Base-by-base conservation (phyloP, 2,113 vertebrate species). In the Athene noctua region DNA sequence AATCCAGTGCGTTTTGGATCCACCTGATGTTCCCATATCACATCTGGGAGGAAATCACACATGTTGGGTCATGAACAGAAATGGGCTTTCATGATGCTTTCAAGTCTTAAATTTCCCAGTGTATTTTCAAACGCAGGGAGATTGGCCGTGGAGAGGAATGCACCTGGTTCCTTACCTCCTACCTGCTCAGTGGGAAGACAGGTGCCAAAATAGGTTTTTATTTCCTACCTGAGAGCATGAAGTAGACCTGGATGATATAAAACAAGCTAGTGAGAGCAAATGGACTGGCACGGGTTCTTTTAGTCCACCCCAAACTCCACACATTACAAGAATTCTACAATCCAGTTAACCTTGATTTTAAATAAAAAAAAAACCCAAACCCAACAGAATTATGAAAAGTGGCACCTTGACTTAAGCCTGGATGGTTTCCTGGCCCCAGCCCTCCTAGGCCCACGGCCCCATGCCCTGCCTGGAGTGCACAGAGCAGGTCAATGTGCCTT, bases 1-100 rank as follows among this genome's bases (percentile, higher is more conserved):
- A 91, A 34, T 30, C 34, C 21, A 75, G 54, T 4, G 9, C 2
- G 1, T 6, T 70, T 36, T 68, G 26, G 57, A 75, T 40, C 32
- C 23, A 30, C 10, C 0, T 1, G 10, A 38, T 44, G 59, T 19
- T 54, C n/a, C 46, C 0, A 0, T 25, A n/a, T 40, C 13, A 5
- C 1, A 0, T 16, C 38, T 44, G 20, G 9, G 67, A 65, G 22
- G 29, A 52, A 75, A 82, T 44, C 13, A 5, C 0, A 1, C 26
- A 30, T 0, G 0, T 20, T 47, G 21, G 42, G n/a, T 67, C 23
- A 23, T 4, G 15, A 88, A 32, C 5, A 55, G 22, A 63, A 79
- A 71, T 1, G 2, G 25, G 15, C 18, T 86, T 79, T 73, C 23
- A 12, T 3, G n/a, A 51, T 51, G 80, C 27, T 61, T 84, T 71